Percentiles rank a stretch among this genome's conserved stretches.
Evolutionary conservation across 2,888 invertebrate species (phyloP).

Genomic region (Taphrorychus bicolor): DNA sequence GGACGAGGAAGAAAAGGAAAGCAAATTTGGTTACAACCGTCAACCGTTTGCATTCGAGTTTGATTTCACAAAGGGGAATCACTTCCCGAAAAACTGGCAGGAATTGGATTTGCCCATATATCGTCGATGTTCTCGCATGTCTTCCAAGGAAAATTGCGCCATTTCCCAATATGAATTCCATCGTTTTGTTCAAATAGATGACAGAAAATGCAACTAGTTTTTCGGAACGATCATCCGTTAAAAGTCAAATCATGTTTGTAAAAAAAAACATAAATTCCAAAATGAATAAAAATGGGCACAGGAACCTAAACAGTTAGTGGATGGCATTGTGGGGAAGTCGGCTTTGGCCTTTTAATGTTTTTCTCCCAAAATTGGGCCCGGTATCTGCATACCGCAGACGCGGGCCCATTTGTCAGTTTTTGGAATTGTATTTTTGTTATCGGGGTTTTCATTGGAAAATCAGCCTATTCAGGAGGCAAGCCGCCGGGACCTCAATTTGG

Average conservation of each 20-base stretch:
- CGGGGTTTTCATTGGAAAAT: not conserved
- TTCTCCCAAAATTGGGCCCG: constrained; percentile 18
- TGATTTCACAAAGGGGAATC: constrained; percentile 32
- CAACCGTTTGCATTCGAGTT: constrained; percentile 36
- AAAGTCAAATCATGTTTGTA: not conserved
- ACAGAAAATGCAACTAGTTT: no score
- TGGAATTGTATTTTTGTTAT: constrained; percentile 22
- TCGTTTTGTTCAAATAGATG: not conserved
- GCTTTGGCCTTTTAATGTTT: constrained; percentile 19
- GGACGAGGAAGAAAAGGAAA: constrained; percentile 15
- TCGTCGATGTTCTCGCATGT: constrained; percentile 17
- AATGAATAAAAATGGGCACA: constrained; percentile 20
- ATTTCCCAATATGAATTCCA: not conserved
- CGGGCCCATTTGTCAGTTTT: constrained; percentile 24
- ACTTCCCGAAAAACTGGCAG: constrained; percentile 15
- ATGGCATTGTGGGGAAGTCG: constrained; percentile 18
- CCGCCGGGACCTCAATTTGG: not conserved
- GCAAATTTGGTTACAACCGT: constrained; percentile 34
- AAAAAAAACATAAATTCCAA: constrained; percentile 18
- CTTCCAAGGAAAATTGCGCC: constrained; percentile 3
- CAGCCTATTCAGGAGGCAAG: not conserved
- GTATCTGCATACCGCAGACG: constrained; percentile 29
- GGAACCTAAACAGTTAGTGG: constrained; percentile 28
- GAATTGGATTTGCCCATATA: constrained; percentile 25
- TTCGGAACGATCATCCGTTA: no score